A percentile compares a stretch with the other conserved stretches of the same genome.
These are phyloP conservation scores for Apamea crenata DNA, from an alignment of 2,888 invertebrate genomes.

Conservation along the genomic window DNA sequence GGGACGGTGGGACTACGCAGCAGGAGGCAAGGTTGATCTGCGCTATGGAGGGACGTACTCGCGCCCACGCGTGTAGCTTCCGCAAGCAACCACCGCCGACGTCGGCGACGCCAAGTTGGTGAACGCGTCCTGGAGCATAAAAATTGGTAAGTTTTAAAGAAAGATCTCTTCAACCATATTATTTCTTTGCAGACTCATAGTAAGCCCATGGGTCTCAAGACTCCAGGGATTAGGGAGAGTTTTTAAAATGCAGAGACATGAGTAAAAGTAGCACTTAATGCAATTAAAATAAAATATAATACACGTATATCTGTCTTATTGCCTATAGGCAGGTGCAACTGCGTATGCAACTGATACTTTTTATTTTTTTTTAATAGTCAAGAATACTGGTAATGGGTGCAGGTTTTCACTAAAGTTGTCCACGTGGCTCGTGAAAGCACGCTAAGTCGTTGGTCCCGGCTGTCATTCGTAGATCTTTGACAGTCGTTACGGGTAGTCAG, in stretches of 20 bases:
- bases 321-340: too few relatives aligned
- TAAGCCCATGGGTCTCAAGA: background rate
- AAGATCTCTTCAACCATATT: background rate
- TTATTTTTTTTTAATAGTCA: too few relatives aligned
- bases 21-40: constrained; percentile 98
- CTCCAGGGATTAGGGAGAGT: background rate
- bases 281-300: background rate
- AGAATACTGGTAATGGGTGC: too few relatives aligned
- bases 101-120: constrained; percentile 96
- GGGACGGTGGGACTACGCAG: constrained; percentile 97
- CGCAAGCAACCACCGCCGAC: constrained; percentile 95
- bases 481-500: too few relatives aligned
- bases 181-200: background rate
- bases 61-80: constrained; percentile 93
- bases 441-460: too few relatives aligned
- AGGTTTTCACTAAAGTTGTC: too few relatives aligned
- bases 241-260: background rate
- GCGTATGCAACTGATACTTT: too few relatives aligned
- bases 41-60: constrained; percentile 95
- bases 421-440: too few relatives aligned
- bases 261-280: background rate
- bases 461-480: too few relatives aligned
- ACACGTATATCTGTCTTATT: too few relatives aligned
- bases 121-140: constrained; percentile 84
- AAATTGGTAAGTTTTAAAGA: background rate